phyloP scores from a whole-genome alignment of 2,113 vertebrate genomes.

The Vulpes lagopus region DNA sequence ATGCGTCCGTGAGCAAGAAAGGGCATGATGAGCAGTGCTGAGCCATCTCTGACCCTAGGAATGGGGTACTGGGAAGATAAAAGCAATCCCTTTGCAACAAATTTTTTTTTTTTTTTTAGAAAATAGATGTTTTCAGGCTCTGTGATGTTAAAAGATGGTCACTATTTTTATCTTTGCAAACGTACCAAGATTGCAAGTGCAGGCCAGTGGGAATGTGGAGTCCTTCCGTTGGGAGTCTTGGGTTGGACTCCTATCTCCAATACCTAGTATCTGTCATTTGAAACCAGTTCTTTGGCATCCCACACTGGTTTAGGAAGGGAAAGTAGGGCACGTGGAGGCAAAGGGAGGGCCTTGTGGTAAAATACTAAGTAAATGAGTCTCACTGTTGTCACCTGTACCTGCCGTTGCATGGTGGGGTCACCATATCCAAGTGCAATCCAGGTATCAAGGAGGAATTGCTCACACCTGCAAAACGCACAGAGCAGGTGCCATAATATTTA shows the following conservation, averaged over 20 bases:
- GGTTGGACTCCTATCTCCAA: not conserved
- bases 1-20: not conserved
- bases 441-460: accelerated
- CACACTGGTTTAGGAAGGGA: not conserved
- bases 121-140: not conserved
- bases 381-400: accelerated
- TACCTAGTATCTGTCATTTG: too few species aligned
- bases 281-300: not conserved
- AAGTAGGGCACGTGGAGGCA: not conserved
- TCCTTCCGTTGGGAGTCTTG: accelerated
- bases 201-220: accelerated
- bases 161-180: accelerated
- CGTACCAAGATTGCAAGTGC: too few species aligned
- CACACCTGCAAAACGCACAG: not conserved
- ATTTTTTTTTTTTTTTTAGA: not conserved
- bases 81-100: not conserved
- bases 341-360: not conserved
- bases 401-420: accelerated
- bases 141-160: too few species aligned
- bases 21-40: accelerated
- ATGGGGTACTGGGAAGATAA: accelerated
- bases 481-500: not conserved
- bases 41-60: accelerated
- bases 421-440: accelerated
- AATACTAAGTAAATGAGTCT: too few species aligned